phyloP scores from a whole-genome alignment of 2,888 invertebrate species.

The Gari tellinella region DNA sequence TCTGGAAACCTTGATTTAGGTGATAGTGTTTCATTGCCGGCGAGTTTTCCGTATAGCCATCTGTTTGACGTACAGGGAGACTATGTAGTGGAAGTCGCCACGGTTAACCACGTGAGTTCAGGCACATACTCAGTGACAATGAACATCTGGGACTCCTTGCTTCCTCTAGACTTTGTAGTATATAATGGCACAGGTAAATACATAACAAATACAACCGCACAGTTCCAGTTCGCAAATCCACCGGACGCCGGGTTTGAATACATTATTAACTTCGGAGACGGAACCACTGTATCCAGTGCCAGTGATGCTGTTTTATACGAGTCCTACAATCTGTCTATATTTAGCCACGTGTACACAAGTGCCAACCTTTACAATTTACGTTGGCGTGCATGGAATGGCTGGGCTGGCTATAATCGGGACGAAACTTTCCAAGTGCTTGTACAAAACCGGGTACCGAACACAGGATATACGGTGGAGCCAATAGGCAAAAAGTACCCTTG shows the following conservation, averaged over 20 bases:
- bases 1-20: not conserved
- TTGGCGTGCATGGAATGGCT: slow-evolving; percentile 43
- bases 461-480: slow-evolving; percentile 34
- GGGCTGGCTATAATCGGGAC: slow-evolving; percentile 9
- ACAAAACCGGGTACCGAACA: slow-evolving; percentile 49
- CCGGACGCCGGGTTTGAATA: slow-evolving; percentile 49
- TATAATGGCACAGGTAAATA: slow-evolving; percentile 40
- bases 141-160: slow-evolving; percentile 44
- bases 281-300: slow-evolving; percentile 6
- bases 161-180: slow-evolving; percentile 24
- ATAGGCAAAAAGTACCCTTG: slow-evolving; percentile 51
- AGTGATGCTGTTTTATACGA: slow-evolving; percentile 23
- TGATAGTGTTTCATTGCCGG: not conserved
- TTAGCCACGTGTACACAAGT: slow-evolving; percentile 36
- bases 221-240: slow-evolving; percentile 42
- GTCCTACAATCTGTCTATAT: slow-evolving; percentile 22
- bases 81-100: slow-evolving; percentile 24
- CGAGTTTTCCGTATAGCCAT: slow-evolving; percentile 8
- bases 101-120: slow-evolving; percentile 31
- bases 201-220: slow-evolving; percentile 46
- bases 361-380: slow-evolving; percentile 31
- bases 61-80: slow-evolving; percentile 41
- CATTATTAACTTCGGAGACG: slow-evolving; percentile 50
- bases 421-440: slow-evolving; percentile 43
- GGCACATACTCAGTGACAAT: slow-evolving; percentile 13